phyloP scores from a whole-genome alignment of 1,140 invertebrate genomes.

The Drusus annulatus region DNA sequence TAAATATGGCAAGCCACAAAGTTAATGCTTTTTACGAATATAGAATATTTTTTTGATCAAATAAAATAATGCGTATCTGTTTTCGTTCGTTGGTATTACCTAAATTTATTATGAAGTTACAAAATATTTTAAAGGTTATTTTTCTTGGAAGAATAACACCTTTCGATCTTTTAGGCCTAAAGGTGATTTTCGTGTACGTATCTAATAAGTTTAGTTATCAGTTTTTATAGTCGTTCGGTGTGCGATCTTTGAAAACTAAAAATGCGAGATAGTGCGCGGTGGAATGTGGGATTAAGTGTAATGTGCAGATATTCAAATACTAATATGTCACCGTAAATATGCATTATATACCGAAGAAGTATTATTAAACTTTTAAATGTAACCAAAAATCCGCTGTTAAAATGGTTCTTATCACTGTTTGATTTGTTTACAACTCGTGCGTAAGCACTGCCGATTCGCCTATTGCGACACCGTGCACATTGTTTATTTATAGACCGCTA shows the following conservation, averaged over 20 bases:
- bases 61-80: too few species aligned
- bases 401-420: conserved; percentile 32
- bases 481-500: conserved; percentile 53
- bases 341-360: not conserved
- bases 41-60: too few species aligned
- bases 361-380: conserved; percentile 5
- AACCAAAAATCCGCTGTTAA: conserved; percentile 15
- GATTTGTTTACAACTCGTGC: conserved; percentile 52
- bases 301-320: conserved; percentile 7
- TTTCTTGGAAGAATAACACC: too few species aligned
- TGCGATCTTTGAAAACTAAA: not conserved
- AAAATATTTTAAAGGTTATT: too few species aligned
- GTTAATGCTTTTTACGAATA: too few species aligned
- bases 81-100: too few species aligned
- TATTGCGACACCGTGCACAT: conserved; percentile 50
- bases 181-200: too few species aligned
- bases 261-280: conserved; percentile 33
- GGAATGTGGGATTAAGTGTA: conserved; percentile 20
- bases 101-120: too few species aligned
- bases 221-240: not conserved
- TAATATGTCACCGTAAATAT: not conserved
- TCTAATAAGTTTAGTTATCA: not conserved
- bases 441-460: conserved; percentile 45
- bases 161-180: too few species aligned
- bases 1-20: too few species aligned